Base-by-base conservation (phyloP, 2,888 invertebrate genomes). In the Drosophila longiperda region DNA sequence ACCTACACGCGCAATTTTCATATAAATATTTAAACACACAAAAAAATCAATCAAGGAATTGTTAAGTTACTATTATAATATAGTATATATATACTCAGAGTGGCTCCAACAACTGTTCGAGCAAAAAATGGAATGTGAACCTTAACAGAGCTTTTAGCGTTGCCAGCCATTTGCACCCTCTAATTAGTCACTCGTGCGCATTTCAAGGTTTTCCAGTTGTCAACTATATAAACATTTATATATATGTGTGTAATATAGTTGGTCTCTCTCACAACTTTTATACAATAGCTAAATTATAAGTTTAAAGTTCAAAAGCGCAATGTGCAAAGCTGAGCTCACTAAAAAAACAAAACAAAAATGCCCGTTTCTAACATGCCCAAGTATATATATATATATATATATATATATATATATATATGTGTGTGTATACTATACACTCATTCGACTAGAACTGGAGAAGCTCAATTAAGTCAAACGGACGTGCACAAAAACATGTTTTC, bases 151-250 rank as follows among this genome's bases (percentile, higher is more conserved):
- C 50, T 60, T 50, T 32, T 53, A 57, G 61, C 40, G 32, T 48
- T 45, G 48, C 15, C 49, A 36, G 45, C 45, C 15, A 73, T 33
- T 45, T 45, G 70, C 57, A 61, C 53, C 73, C 62, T 83, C 83
- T 74, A 87, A 90, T 89, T 90, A 89, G 87, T 73, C 87, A 88
- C 75, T 77, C 78, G 90, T 90, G 87, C 74, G 65, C 72, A 77
- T 78, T 83, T 89, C 87, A 87, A 87, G 87, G 87, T 90, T 87
- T 84, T 90, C 80, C 74, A 82, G 78, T 89, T 78, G 70, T 78
- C 75, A 71, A 73, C 53, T 72, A 72, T 53, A 32, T 9, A 17
- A 32, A 17, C 11, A 17, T 20, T 23, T 32, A 38, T 34, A n/a
- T 36, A 2, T 50, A 20, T 42, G 33, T 66, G 20, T 48, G 23